Evolutionary conservation across 1,140 invertebrate genomes (phyloP), one percentile per base, ranked within the genome.

Genomic region (Oedothorax gibbosus): DNA sequence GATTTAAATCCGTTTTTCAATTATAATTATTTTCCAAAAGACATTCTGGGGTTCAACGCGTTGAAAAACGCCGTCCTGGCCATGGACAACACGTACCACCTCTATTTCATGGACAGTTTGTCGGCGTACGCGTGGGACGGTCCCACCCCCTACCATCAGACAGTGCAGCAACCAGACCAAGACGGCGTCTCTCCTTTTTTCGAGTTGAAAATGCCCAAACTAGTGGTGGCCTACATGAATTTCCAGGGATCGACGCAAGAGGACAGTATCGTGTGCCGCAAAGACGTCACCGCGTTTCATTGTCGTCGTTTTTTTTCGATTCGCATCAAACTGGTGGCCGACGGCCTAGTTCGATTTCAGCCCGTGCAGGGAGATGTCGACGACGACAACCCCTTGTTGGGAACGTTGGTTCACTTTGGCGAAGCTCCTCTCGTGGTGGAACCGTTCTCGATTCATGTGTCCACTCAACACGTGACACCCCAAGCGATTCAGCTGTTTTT

Each of bases 11-110:
- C 11, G 0, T 71, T n/a, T 69, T 80, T 69, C 10, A 69, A 71
- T 20, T 66, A 80, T 57, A 69, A 80, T 71, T 51, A 65, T 2
- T 80, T 80, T 80, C 65, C 66, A 0, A 80, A 80, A 80, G 60
- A 71, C 60, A 57, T 71, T 57, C 60, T 80, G 14, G 54, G 18
- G 0, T 18, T 60, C 11, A 69, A 71, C 20, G 11, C 65, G n/a
- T 15, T 80, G 0, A 80, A 80, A 71, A 80, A 69, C 51, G 65
- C 78, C 5, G 35, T 80, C 0, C 60, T 80, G 7, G 18, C 78
- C 12, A 71, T 35, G 12, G 50, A 20, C 14, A 6, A 10, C 5
- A n/a, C 2, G 5, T 69, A 57, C 50, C 14, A 11, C 50, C 14
- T 54, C 11, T 80, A 57, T 71, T 80, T 80, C 12, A 57, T 35